Conservation (phyloP, 2,113 vertebrate species). For the Hippocampus mohnikei region DNA sequence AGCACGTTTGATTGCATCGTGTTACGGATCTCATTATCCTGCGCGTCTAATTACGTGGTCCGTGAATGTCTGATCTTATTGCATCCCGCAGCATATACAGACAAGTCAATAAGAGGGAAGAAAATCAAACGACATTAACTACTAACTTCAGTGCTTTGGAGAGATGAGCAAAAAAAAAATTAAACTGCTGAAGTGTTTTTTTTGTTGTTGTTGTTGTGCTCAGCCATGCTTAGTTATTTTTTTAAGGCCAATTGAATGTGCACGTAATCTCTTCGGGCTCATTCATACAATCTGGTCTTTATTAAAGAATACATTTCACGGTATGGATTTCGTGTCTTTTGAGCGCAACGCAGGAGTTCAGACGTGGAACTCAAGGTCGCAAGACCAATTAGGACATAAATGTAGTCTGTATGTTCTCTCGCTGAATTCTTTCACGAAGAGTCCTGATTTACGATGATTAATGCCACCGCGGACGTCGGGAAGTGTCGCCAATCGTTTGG, state of each 20-base stretch:
- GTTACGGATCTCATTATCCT: background rate
- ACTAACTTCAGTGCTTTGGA: background rate
- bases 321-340: background rate
- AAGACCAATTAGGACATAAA: background rate
- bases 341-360: background rate
- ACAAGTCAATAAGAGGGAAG: conserved; percentile 2
- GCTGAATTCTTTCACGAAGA: background rate
- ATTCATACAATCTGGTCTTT: background rate
- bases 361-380: background rate
- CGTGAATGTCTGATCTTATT: background rate
- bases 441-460: background rate
- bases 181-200: background rate
- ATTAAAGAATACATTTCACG: conserved; percentile 1
- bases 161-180: background rate
- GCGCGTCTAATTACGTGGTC: background rate
- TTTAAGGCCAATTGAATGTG: background rate
- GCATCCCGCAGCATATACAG: background rate
- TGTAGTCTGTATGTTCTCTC: background rate
- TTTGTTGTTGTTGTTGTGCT: background rate
- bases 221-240: background rate
- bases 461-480: background rate
- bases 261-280: background rate
- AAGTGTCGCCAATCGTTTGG: background rate
- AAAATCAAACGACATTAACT: background rate
- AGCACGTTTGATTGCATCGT: background rate